Conservation (phyloP, 2,113 vertebrate genomes). For the Hippocampus guttulatus region DNA sequence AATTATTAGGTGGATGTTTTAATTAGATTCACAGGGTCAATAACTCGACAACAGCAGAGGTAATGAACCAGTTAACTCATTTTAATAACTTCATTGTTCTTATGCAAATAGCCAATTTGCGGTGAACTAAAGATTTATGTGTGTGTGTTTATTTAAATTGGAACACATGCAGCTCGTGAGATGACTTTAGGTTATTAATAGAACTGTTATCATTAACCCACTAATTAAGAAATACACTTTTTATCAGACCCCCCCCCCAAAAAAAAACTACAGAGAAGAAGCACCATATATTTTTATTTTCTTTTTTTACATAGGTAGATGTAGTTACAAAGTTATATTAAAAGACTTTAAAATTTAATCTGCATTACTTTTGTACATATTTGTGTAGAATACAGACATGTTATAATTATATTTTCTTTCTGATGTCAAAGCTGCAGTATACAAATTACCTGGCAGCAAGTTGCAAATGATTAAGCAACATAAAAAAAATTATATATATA, state of each 20-base stretch:
- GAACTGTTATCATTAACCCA: slow-evolving; percentile 29
- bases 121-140: slow-evolving; percentile 17
- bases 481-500: neutral
- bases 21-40: slow-evolving; percentile 10
- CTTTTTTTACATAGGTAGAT: slow-evolving; percentile 39
- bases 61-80: slow-evolving; percentile 42
- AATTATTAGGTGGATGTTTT: neutral
- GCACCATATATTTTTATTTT: slow-evolving; percentile 47
- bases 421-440: neutral
- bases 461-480: slow-evolving; percentile 15
- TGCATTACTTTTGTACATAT: slow-evolving; percentile 25
- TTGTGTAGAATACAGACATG: slow-evolving; percentile 38
- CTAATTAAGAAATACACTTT: slow-evolving; percentile 38
- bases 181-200: slow-evolving; percentile 18
- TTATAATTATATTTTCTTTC: neutral
- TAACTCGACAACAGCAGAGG: neutral
- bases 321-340: slow-evolving; percentile 32
- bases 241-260: neutral
- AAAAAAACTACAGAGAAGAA: slow-evolving; percentile 15
- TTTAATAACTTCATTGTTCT: slow-evolving; percentile 32
- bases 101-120: slow-evolving; percentile 20
- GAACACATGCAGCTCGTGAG: slow-evolving; percentile 21
- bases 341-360: slow-evolving; percentile 16
- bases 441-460: slow-evolving; percentile 44
- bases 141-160: slow-evolving; percentile 15